A percentile compares a stretch with the other conserved stretches of the same genome.
Conservation (phyloP, 2,797 vertebrate species). For the Pseudocheirus occidentalis region DNA sequence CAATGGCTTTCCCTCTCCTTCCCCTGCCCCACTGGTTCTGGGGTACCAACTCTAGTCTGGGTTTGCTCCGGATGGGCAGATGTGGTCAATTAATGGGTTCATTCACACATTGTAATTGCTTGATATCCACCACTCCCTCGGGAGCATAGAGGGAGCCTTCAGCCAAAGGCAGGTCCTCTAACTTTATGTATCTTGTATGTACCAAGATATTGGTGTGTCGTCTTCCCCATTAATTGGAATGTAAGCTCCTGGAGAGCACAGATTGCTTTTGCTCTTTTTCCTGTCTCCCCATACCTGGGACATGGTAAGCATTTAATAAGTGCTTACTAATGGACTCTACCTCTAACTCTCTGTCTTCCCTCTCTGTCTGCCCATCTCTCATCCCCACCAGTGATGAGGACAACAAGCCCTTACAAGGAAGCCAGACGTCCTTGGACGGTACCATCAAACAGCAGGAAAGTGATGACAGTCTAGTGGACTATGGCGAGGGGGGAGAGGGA, state of each 20-base stretch:
- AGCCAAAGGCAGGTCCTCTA: neutral
- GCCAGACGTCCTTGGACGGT: conserved; percentile 96
- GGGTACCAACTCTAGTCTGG: no score
- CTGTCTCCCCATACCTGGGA: neutral
- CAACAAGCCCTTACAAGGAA: conserved; percentile 98
- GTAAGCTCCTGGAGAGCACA: neutral
- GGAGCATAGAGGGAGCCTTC: neutral
- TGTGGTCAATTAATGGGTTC: no score
- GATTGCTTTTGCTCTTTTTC: neutral
- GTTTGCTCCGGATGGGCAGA: no score
- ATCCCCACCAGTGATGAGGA: conserved; percentile 92
- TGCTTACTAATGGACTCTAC: no score
- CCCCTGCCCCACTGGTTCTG: no score
- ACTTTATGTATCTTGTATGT: neutral
- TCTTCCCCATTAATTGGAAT: neutral
- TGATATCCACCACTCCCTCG: neutral
- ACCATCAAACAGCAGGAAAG: conserved; percentile 96
- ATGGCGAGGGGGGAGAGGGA: conserved; percentile 96
- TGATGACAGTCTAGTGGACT: conserved; percentile 98
- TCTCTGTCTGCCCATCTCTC: neutral
- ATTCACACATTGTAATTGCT: neutral
- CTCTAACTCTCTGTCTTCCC: conserved; percentile 69
- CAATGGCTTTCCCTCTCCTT: no score
- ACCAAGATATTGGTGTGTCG: neutral
- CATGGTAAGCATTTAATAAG: neutral